Conservation (phyloP, 2,113 vertebrate genomes). For the Gadus chalcogrammus region DNA sequence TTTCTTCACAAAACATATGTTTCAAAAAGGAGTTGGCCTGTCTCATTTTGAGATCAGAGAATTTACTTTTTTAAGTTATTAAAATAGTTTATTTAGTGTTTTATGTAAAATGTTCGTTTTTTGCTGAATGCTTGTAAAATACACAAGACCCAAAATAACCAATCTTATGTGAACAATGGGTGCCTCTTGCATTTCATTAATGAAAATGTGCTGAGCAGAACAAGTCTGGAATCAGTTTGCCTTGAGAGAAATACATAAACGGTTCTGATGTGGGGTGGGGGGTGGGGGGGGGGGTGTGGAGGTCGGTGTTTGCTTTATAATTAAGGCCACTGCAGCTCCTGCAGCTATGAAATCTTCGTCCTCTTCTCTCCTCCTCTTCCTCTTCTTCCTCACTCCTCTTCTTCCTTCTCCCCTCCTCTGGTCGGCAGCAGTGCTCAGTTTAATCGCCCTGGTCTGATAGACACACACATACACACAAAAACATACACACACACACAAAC, state of each 20-base stretch:
- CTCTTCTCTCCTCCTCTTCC: slow-evolving; percentile 21
- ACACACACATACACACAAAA: slow-evolving; percentile 30
- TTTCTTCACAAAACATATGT: too few species aligned
- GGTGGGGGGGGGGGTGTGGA: slow-evolving; percentile 47
- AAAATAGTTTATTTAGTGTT: too few species aligned
- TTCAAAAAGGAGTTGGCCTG: too few species aligned
- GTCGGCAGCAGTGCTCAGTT: slow-evolving; percentile 56
- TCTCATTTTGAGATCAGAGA: too few species aligned
- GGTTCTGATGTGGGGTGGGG: slow-evolving; percentile 47
- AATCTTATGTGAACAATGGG: slow-evolving; percentile 41
- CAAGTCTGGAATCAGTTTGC: slow-evolving; percentile 52
- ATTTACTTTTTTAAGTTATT: too few species aligned
- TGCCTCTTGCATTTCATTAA: slow-evolving; percentile 1
- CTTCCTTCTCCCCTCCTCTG: slow-evolving; percentile 51
- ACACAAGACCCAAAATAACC: slow-evolving; percentile 21
- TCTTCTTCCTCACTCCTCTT: slow-evolving; percentile 32
- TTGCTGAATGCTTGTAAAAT: not conserved
- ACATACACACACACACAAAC: slow-evolving; percentile 32
- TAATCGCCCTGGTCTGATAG: slow-evolving; percentile 59
- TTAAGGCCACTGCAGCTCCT: slow-evolving; percentile 58
- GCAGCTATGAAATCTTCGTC: slow-evolving; percentile 47
- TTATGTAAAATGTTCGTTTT: too few species aligned
- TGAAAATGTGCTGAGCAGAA: slow-evolving; percentile 55
- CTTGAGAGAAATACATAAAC: slow-evolving; percentile 56
- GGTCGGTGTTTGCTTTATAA: slow-evolving; percentile 66